Percentiles rank a stretch among this genome's conserved stretches.
Conservation (phyloP, 1,140 invertebrate species). For the Rhopalosiphum padi region DNA sequence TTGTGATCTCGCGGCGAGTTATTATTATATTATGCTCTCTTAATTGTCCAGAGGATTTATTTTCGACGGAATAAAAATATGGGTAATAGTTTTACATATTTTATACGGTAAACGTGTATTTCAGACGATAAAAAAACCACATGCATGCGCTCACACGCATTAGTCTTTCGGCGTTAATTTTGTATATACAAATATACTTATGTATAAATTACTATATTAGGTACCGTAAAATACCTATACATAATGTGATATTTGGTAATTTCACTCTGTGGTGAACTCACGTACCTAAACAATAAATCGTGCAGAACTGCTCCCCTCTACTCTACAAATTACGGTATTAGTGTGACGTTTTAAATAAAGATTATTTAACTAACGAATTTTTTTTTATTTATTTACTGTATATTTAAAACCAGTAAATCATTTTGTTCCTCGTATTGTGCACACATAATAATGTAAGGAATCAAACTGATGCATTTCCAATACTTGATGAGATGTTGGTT, state of each 20-base stretch:
- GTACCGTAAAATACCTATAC: background rate
- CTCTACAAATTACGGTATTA: background rate
- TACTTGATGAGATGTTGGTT: background rate
- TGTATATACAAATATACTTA: constrained; percentile 19
- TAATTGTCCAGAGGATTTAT: constrained; percentile 31
- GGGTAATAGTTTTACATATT: constrained; percentile 10
- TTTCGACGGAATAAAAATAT: constrained; percentile 16
- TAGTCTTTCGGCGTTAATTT: constrained; percentile 14
- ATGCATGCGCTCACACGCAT: background rate
- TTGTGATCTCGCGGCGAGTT: constrained; percentile 5
- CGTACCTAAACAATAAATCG: background rate
- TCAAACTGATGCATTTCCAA: background rate
- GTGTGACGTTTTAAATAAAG: background rate
- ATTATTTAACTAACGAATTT: background rate
- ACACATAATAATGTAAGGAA: background rate
- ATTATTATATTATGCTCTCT: background rate
- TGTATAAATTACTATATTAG: background rate
- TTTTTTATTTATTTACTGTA: background rate
- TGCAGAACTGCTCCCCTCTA: background rate
- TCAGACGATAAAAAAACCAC: background rate
- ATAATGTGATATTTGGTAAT: background rate
- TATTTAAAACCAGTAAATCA: background rate
- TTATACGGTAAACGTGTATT: constrained; percentile 12
- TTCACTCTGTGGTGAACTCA: constrained; percentile 5
- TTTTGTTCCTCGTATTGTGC: background rate